A percentile compares a stretch with the other conserved stretches of the same genome.
These are phyloP conservation scores for Drosophila aff. DNA, from an alignment of 1,140 invertebrate species.

Conservation along the genomic window DNA sequence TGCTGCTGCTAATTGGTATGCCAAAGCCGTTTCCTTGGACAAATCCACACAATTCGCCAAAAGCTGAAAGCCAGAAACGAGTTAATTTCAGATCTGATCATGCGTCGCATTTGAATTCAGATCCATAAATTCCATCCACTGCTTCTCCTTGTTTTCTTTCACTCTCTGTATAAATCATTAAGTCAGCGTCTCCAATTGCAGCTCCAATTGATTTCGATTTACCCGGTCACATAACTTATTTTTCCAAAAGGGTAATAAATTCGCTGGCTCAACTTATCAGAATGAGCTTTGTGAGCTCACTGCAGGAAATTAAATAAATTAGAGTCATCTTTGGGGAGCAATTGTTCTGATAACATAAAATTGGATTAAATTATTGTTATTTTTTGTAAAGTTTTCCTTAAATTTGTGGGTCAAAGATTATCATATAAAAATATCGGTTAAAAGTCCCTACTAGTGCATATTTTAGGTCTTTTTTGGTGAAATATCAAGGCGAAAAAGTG, in stretches of 20 bases:
- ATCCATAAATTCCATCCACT: slow-evolving; percentile 53
- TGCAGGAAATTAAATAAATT: background rate
- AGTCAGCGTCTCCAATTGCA: slow-evolving; percentile 55
- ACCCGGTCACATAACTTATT: slow-evolving; percentile 62
- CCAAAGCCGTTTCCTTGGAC: slow-evolving; percentile 53
- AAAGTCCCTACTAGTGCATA: no score
- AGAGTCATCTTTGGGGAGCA: background rate
- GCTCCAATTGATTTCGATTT: slow-evolving; percentile 70
- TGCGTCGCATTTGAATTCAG: slow-evolving; percentile 47
- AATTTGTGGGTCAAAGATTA: no score
- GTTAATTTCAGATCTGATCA: slow-evolving; percentile 34
- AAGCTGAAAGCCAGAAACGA: slow-evolving; percentile 25
- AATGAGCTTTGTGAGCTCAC: slow-evolving; percentile 18
- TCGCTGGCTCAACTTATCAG: slow-evolving; percentile 20
- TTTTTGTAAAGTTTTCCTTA: no score
- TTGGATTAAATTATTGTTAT: background rate
- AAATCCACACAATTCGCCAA: slow-evolving; percentile 42
- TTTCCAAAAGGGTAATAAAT: slow-evolving; percentile 52
- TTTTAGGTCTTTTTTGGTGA: no score
- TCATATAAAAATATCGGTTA: no score
- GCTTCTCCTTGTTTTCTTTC: slow-evolving; percentile 3
- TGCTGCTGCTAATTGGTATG: slow-evolving; percentile 68
- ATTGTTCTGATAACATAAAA: background rate
- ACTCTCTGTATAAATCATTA: slow-evolving; percentile 56
- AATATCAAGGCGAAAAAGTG: no score